Conservation (phyloP, 2,797 vertebrate species). For the Threskiornis aethiopicus region DNA sequence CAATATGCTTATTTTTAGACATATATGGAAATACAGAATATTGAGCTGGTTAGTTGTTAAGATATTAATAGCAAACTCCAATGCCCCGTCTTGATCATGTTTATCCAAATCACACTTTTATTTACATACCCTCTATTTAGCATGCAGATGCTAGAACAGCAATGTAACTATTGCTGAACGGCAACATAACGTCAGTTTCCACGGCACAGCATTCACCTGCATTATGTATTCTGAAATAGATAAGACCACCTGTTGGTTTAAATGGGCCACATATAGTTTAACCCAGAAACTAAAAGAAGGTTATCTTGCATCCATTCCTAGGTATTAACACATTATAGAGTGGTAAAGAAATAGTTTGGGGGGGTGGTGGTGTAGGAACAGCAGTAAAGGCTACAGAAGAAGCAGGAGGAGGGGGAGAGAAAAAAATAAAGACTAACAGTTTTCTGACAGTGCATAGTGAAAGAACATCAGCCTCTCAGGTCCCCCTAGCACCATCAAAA, state of each 20-base stretch:
- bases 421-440: background rate
- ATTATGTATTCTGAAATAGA: background rate
- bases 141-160: background rate
- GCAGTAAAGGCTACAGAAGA: background rate
- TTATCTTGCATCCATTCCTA: background rate
- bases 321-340: background rate
- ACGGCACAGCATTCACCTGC: background rate
- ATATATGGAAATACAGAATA: background rate
- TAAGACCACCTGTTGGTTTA: background rate
- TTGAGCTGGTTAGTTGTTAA: background rate
- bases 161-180: background rate
- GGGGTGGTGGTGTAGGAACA: background rate
- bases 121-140: background rate
- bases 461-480: background rate
- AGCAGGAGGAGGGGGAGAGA: background rate
- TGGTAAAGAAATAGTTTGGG: background rate
- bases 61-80: background rate
- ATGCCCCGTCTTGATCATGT: background rate
- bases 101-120: background rate
- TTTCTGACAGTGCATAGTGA: background rate
- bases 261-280: background rate
- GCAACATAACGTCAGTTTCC: background rate
- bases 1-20: background rate
- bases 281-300: background rate
- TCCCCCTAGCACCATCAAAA: background rate